Percentiles rank a stretch among this genome's conserved stretches.
phyloP scores from a whole-genome alignment of 1,140 invertebrate species.

The Zaprionus taronus region DNA sequence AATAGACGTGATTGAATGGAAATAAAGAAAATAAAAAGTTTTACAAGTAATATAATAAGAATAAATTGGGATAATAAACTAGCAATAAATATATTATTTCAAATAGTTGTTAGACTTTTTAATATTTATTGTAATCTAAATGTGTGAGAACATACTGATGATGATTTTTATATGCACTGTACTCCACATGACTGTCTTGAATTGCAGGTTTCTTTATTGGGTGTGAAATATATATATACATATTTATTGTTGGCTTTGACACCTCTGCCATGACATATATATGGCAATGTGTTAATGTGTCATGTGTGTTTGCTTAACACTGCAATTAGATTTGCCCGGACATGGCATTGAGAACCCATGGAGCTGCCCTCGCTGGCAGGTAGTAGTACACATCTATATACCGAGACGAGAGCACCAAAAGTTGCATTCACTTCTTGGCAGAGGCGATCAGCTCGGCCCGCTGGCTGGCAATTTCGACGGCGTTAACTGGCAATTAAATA shows the following conservation, averaged over 20 bases:
- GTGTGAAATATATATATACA: not conserved
- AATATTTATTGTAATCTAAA: too few species aligned
- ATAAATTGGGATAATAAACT: too few species aligned
- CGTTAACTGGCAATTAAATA: slow-evolving; percentile 63
- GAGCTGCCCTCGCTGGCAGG: slow-evolving; percentile 8
- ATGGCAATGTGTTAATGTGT: not conserved
- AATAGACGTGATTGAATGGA: too few species aligned
- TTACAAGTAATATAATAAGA: too few species aligned
- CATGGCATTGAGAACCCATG: not conserved
- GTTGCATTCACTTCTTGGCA: slow-evolving; percentile 40
- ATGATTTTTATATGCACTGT: too few species aligned
- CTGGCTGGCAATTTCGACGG: slow-evolving; percentile 58
- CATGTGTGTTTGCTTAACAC: not conserved
- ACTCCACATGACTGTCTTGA: too few species aligned
- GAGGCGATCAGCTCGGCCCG: slow-evolving; percentile 16
- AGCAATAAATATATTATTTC: too few species aligned
- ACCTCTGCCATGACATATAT: slow-evolving; percentile 2
- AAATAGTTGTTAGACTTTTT: too few species aligned
- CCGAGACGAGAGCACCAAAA: slow-evolving; percentile 25
- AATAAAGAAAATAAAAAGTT: too few species aligned
- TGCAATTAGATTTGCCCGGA: not conserved
- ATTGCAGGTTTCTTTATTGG: not conserved
- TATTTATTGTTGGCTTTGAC: slow-evolving; percentile 1
- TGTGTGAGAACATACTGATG: too few species aligned
- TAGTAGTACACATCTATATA: not conserved